Conservation (phyloP, 2,888 invertebrate species). For the Leptarthrus brevirostris region DNA sequence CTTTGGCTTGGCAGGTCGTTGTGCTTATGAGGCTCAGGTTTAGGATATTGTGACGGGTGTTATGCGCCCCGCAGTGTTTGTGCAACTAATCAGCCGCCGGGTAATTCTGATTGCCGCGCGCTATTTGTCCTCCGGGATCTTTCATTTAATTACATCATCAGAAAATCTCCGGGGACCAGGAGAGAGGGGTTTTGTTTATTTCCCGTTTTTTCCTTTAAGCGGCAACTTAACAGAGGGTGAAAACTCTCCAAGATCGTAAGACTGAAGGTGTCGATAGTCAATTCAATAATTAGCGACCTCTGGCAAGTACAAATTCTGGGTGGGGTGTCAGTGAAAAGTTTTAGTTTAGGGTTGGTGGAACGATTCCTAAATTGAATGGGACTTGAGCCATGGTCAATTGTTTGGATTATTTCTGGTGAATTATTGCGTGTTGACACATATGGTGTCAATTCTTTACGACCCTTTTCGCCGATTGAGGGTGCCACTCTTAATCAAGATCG, state of each 20-base stretch:
- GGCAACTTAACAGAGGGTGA: background rate
- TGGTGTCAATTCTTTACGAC: conserved; percentile 63
- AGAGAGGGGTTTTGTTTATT: background rate
- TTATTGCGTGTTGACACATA: conserved; percentile 69
- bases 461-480: background rate
- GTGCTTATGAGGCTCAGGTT: background rate
- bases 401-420: conserved; percentile 67
- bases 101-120: conserved; percentile 51
- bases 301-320: background rate
- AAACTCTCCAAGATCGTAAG: background rate
- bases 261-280: conserved; percentile 40
- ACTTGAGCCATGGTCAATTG: conserved; percentile 62
- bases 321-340: background rate
- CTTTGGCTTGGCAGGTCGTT: conserved; percentile 19
- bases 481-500: conserved; percentile 34
- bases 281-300: conserved; percentile 30
- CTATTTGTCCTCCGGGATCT: conserved; percentile 42
- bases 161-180: background rate
- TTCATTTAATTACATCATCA: conserved; percentile 51
- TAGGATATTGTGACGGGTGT: conserved; percentile 37
- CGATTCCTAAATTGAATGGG: conserved; percentile 23
- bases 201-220: background rate
- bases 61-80: conserved; percentile 45
- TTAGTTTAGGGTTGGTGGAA: background rate
- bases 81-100: conserved; percentile 52